Evolutionary conservation across 2,888 invertebrate genomes (phyloP).

Genomic region (Anoplius nigerrimus): DNA sequence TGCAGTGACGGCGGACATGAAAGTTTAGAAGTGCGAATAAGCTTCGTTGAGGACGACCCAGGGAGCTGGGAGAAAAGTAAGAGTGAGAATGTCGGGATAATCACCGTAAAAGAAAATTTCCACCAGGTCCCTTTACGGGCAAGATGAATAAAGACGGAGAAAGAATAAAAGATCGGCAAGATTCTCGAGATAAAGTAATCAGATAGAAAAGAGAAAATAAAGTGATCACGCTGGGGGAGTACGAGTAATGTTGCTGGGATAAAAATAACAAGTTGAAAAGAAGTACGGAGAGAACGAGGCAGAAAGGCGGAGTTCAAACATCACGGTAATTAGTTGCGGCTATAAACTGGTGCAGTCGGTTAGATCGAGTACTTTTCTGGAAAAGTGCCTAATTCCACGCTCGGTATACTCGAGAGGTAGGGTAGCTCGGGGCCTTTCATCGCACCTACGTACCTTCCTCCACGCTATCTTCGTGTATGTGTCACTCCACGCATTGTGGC

Average conservation of each 20-base stretch:
- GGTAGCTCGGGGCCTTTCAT: slow-evolving; percentile 29
- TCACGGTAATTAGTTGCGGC: slow-evolving; percentile 18
- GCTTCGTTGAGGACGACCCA: slow-evolving; percentile 3
- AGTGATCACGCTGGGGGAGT: too few relatives aligned
- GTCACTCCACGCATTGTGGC: slow-evolving; percentile 10
- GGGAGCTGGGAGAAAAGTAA: not conserved
- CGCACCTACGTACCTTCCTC: not conserved
- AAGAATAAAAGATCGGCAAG: not conserved
- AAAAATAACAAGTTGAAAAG: not conserved
- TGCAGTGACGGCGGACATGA: slow-evolving; percentile 17
- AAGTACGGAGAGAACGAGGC: not conserved
- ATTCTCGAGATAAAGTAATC: slow-evolving; percentile 2
- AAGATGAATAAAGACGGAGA: not conserved
- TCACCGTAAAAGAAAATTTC: too few relatives aligned
- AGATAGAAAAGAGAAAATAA: not conserved
- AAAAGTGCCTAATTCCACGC: slow-evolving; percentile 58
- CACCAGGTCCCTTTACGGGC: too few relatives aligned
- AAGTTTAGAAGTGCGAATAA: slow-evolving; percentile 11
- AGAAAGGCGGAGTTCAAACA: not conserved
- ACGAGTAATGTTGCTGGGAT: not conserved
- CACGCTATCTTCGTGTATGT: not conserved
- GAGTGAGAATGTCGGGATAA: not conserved
- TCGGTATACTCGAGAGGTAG: slow-evolving; percentile 29
- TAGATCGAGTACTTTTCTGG: slow-evolving; percentile 55
- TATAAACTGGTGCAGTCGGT: slow-evolving; percentile 42